A percentile compares a stretch with the other conserved stretches of the same genome.
phyloP scores from a whole-genome alignment of 2,797 vertebrate species.

The Morelia viridis region DNA sequence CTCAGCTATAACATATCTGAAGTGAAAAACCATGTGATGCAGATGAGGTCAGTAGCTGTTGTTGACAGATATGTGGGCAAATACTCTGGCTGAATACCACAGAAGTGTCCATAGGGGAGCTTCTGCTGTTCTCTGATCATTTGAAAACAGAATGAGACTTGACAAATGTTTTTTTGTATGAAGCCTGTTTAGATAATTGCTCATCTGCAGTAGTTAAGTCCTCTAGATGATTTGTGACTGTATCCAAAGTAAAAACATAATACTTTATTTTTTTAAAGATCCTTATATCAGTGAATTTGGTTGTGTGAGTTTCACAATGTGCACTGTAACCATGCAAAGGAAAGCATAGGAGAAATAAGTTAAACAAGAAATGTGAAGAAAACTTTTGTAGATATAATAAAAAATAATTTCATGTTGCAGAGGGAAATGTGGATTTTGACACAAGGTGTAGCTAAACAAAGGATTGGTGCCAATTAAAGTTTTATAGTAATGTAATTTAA shows the following conservation, averaged over 20 bases:
- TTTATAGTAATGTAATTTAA: background rate
- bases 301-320: constrained; percentile 14
- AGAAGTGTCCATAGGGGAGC: constrained; percentile 11
- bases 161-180: constrained; percentile 12
- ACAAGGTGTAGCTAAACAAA: too few species aligned
- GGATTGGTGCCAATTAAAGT: background rate
- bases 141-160: constrained; percentile 24
- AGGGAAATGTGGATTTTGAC: background rate
- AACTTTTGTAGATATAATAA: background rate
- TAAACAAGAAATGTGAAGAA: background rate
- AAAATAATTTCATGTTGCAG: background rate
- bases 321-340: background rate
- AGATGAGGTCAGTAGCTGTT: constrained; percentile 21
- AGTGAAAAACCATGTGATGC: background rate
- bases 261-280: background rate
- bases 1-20: background rate
- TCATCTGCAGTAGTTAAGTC: background rate
- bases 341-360: background rate
- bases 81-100: background rate
- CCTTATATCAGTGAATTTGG: constrained; percentile 25
- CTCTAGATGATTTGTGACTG: background rate
- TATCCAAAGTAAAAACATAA: background rate
- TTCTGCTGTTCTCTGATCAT: constrained; percentile 4
- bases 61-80: constrained; percentile 23
- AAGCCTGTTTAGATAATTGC: background rate